Evolutionary conservation across 2,888 invertebrate genomes (phyloP).

Genomic region (Rhagonycha fulva): DNA sequence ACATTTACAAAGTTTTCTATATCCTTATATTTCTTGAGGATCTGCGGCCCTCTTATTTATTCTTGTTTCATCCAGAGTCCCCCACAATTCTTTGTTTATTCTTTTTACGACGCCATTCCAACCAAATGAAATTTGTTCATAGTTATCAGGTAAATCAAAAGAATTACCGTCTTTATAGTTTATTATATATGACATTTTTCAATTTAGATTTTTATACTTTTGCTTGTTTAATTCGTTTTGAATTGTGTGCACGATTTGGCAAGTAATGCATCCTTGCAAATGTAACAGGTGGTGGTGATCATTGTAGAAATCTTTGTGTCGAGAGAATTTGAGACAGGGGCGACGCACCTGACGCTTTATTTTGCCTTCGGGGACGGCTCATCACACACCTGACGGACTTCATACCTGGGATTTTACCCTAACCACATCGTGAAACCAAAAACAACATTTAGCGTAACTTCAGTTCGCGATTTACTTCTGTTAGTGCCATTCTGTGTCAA

Average conservation of each 20-base stretch:
- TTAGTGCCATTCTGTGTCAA: neutral
- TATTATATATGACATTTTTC: conserved; percentile 18
- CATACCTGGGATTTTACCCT: conserved; percentile 26
- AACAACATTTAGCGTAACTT: conserved; percentile 13
- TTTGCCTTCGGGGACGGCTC: conserved; percentile 27
- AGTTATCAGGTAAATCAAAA: conserved; percentile 53
- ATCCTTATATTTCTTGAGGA: conserved; percentile 43
- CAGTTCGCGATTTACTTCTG: conserved; percentile 26
- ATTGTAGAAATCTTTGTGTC: conserved; percentile 14
- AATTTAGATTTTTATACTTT: conserved; percentile 12
- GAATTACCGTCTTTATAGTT: conserved; percentile 42
- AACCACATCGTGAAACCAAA: conserved; percentile 17
- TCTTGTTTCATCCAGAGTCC: conserved; percentile 12
- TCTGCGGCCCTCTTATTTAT: conserved; percentile 20
- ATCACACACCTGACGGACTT: conserved; percentile 31
- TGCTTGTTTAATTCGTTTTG: neutral
- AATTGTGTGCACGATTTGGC: conserved; percentile 16
- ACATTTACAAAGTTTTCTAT: conserved; percentile 51
- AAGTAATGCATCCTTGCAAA: conserved; percentile 30
- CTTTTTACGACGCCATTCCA: conserved; percentile 53
- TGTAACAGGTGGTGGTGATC: conserved; percentile 37
- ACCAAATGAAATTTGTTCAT: conserved; percentile 54
- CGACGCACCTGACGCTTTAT: conserved; percentile 27
- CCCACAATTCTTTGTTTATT: conserved; percentile 43
- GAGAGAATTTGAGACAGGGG: conserved; percentile 14